These are phyloP conservation scores for Agrilus mali DNA, from an alignment of 2,888 invertebrate genomes.

Conservation along the genomic window DNA sequence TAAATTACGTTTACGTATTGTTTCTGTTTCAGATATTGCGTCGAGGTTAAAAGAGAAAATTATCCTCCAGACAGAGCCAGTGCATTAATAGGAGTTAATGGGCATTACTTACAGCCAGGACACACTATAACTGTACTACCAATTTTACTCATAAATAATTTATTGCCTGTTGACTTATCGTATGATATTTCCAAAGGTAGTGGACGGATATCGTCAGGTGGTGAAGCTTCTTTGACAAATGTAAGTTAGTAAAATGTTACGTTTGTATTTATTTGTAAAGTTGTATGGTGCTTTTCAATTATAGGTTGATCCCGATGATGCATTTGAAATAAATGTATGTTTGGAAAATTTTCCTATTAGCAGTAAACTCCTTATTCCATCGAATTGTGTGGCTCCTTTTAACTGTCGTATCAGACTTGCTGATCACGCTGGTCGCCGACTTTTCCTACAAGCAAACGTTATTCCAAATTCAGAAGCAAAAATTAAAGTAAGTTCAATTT, in stretches of 20 bases:
- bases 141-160: constrained; percentile 72
- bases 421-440: constrained; percentile 57
- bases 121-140: constrained; percentile 79
- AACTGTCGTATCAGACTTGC: constrained; percentile 49
- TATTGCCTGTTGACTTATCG: constrained; percentile 71
- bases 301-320: constrained; percentile 59
- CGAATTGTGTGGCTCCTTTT: constrained; percentile 22
- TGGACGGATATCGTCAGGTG: constrained; percentile 27
- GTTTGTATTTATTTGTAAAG: background rate
- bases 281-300: constrained; percentile 7
- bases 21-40: constrained; percentile 51
- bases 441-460: constrained; percentile 58
- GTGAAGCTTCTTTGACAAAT: constrained; percentile 23
- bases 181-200: constrained; percentile 40
- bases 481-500: constrained; percentile 26
- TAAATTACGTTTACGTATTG: constrained; percentile 5
- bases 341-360: constrained; percentile 64
- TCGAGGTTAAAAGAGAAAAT: constrained; percentile 64
- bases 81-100: constrained; percentile 20
- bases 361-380: constrained; percentile 23
- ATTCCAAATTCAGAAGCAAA: constrained; percentile 26
- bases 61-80: constrained; percentile 57
- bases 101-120: constrained; percentile 52
- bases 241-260: constrained; percentile 16
- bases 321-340: constrained; percentile 60